Evolutionary conservation across 1,140 invertebrate species (phyloP).

Genomic region (Steinernema khuongi): DNA sequence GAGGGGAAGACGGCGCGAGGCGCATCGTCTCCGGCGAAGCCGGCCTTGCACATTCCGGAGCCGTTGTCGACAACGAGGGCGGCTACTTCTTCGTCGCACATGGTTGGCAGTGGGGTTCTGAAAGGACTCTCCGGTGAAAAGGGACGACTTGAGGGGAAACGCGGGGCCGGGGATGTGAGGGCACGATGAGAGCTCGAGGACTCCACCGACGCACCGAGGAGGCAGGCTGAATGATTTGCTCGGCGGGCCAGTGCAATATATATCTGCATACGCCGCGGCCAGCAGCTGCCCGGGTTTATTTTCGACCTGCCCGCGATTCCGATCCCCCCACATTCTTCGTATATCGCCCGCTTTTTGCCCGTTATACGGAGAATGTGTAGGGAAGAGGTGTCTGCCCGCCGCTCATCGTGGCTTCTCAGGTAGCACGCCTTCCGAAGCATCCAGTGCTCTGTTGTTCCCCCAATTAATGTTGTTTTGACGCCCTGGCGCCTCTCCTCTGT

Average conservation of each 20-base stretch:
- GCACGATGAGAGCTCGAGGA: too few species aligned
- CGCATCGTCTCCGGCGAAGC: too few species aligned
- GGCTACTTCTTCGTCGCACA: constrained; percentile 36
- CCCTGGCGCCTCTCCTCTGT: too few species aligned
- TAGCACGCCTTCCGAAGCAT: not conserved
- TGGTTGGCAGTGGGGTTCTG: not conserved
- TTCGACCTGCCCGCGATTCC: not conserved
- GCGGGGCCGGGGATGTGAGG: not conserved
- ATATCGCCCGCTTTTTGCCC: not conserved
- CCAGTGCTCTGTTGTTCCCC: too few species aligned
- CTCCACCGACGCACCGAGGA: too few species aligned
- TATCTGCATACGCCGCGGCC: not conserved
- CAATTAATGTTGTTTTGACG: too few species aligned
- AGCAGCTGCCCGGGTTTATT: not conserved
- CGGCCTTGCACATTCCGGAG: constrained; percentile 81
- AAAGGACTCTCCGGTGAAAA: not conserved
- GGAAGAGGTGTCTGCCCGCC: not conserved
- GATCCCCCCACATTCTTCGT: not conserved
- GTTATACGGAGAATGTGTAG: not conserved
- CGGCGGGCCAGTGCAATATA: not conserved
- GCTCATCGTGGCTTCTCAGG: too few species aligned
- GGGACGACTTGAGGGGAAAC: not conserved
- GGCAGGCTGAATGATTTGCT: not conserved
- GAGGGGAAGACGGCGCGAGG: too few species aligned
- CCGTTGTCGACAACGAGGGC: constrained; percentile 71